Evolutionary conservation across 2,797 vertebrate genomes (phyloP), one percentile per base, ranked within the genome.

Genomic region (Falco columbarius): DNA sequence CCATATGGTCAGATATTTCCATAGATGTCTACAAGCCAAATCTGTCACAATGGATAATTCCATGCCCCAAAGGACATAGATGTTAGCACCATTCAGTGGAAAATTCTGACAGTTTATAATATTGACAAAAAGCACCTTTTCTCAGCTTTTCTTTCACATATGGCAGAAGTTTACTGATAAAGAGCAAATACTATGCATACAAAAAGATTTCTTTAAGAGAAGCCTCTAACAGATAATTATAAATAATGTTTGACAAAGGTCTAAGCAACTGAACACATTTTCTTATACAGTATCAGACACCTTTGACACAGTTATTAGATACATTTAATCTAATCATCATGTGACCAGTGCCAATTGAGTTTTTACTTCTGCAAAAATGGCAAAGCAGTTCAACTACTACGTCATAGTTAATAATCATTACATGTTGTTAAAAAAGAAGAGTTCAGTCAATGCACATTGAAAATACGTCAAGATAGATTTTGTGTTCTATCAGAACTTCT

Each of bases 1-100:
- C 83, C 96, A 94, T 96, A 96, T 96, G 95, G 83, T 70, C 93
- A 86, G 66, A 84, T 79, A 58, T 79, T 94, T 92, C 51, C 63
- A 49, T 58, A 66, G 71, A 85, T 73, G 74, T 87, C 77, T 94
- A 86, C 46, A 86, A 90, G 90, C 74, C 55, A 85, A 86, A 92
- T 52, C 83, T 90, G 95, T 96, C 95, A 96, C 51, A 90, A 84
- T 86, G 30, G 10, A 96, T 95, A 82, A 11, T 56, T 86, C 90
- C 84, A 94, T 92, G 90, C 76, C 81, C 66, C 58, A 79, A 75
- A 84, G 51, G 76, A 72, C 8, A 23, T 51, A 59, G 1, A 1
- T 36, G 26, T 62, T 84, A 47, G 2, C 38, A 34, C 19, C n/a
- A 68, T 6, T 10, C 29, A 66, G 34, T 26, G 7, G 58, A 90